Evolutionary conservation across 2,797 vertebrate genomes (phyloP), one percentile per base, ranked within the genome.

Genomic region (Sebastes nivosus): DNA sequence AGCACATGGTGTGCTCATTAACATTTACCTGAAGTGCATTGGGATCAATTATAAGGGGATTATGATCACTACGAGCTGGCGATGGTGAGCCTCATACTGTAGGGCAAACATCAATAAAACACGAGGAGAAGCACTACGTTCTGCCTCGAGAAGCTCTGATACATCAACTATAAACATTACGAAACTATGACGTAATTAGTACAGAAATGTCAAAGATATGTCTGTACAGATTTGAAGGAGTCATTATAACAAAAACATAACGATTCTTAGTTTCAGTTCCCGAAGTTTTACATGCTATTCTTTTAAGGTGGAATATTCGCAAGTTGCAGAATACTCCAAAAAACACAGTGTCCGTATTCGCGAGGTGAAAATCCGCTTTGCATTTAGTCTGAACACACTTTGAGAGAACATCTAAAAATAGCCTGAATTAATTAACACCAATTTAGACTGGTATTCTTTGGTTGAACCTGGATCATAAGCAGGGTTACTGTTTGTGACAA

Each of bases 21-120:
- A 67, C 46, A 77, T 80, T 60, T 70, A 80, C 61, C 60, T 81
- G 71, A 54, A 36, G 65, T 66, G 38, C 55, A 58, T 7, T 61
- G 72, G 61, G 75, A 79, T 75, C 61, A 67, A 75, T 68, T 79
- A 82, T 75, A 78, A 69, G 2, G 27, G 64, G 42, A 68, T 72
- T 82, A 76, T 25, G 46, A 34, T 29, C 54, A 18, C 69, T 69
- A 66, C 60, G 71, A 71, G 24, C 55, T 65, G 29, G 11, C 27
- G 72, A 68, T 55, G 20, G 24, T 8, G 38, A 46, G 65, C 16
- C 14, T 79, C 46, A 42, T 10, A 32, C 64, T 78, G 70, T 63
- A 67, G 55, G 54, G 25, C 25, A 63, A 52, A 36, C 12, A 52
- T 18, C 20, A 70, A 77, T 27, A 64, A 34, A 68, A 50, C 22